Evolutionary conservation across 2,888 invertebrate species (phyloP).

Genomic region (Troides helena): DNA sequence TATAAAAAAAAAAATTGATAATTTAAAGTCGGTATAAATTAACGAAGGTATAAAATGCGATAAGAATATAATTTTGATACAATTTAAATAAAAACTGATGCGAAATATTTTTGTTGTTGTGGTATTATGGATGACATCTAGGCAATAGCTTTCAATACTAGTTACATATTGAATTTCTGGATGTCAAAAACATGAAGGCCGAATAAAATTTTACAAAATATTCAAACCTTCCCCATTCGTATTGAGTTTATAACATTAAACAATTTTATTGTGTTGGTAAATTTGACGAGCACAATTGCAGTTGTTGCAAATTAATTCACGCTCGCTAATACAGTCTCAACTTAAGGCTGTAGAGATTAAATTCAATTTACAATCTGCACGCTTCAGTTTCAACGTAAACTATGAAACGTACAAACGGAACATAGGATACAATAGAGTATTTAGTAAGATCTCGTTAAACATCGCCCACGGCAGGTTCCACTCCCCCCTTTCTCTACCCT

Average conservation of each 20-base stretch:
- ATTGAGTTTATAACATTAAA: constrained; percentile 24
- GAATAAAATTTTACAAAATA: constrained; percentile 13
- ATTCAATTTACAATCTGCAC: constrained; percentile 37
- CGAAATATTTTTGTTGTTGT: no score
- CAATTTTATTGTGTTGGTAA: constrained; percentile 22
- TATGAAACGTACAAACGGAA: constrained; percentile 50
- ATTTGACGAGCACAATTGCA: constrained; percentile 26
- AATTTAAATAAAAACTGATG: no score
- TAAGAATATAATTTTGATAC: no score
- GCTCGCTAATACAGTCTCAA: constrained; percentile 25
- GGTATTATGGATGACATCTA: no score
- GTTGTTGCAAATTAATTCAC: constrained; percentile 26
- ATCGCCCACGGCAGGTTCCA: constrained; percentile 29
- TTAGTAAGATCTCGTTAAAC: constrained; percentile 66
- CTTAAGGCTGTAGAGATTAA: constrained; percentile 24
- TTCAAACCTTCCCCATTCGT: constrained; percentile 6
- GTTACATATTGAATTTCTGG: neutral
- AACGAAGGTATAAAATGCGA: no score
- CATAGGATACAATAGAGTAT: constrained; percentile 54
- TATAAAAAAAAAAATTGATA: no score
- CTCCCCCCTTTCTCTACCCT: constrained; percentile 30
- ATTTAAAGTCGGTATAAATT: no score
- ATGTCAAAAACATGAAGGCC: constrained; percentile 1
- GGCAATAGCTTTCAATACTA: no score
- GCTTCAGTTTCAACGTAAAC: constrained; percentile 37